phyloP scores from a whole-genome alignment of 2,888 invertebrate species.

The Tipula vernalis region DNA sequence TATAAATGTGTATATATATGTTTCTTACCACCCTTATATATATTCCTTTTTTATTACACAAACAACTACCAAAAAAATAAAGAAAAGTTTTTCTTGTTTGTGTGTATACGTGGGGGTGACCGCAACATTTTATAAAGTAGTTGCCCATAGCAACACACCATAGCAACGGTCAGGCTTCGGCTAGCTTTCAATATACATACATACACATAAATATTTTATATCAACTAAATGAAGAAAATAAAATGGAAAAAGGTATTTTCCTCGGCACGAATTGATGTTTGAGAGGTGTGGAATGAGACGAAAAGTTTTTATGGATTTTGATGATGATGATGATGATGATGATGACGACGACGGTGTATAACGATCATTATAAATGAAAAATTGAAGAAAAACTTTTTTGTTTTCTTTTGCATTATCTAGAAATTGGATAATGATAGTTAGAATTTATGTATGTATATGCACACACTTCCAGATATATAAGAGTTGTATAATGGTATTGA shows the following conservation, averaged over 20 bases:
- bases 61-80: not conserved
- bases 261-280: not conserved
- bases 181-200: conserved; percentile 9
- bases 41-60: not conserved
- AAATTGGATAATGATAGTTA: not conserved
- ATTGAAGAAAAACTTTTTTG: not conserved
- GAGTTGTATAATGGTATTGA: not conserved
- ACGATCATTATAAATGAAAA: not conserved
- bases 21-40: not conserved
- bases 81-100: not conserved
- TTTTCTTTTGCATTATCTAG: not conserved
- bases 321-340: not conserved
- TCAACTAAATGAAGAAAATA: not conserved
- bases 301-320: not conserved
- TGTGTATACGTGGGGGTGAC: conserved; percentile 16
- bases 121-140: conserved; percentile 15
- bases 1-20: not conserved
- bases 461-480: not conserved
- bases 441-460: not conserved
- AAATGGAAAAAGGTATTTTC: not conserved
- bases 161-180: conserved; percentile 20
- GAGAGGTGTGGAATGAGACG: not conserved
- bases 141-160: conserved; percentile 19
- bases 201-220: not conserved
- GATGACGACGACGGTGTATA: not conserved